Conservation (phyloP, 2,888 invertebrate genomes). For the Drosophila infuscata region DNA sequence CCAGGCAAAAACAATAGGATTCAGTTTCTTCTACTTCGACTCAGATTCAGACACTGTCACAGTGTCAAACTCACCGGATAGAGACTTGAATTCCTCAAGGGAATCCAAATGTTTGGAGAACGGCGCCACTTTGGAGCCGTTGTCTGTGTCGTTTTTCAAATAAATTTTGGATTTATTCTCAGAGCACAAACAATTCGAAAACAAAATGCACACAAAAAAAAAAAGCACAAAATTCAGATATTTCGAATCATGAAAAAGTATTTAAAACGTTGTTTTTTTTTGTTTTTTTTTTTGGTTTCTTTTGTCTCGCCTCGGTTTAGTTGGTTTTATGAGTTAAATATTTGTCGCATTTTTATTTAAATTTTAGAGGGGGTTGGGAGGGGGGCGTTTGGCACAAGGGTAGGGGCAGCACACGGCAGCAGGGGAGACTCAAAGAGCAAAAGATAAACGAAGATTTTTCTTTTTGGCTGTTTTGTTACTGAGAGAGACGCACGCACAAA, state of each 20-base stretch:
- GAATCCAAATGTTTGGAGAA: slow-evolving; percentile 83
- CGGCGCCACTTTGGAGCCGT: slow-evolving; percentile 83
- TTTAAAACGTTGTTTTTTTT: neutral
- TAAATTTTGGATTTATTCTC: slow-evolving; percentile 69
- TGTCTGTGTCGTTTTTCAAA: slow-evolving; percentile 65
- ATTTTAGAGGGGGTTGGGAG: neutral
- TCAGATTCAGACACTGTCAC: neutral
- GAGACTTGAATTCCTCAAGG: slow-evolving; percentile 82
- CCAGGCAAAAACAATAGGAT: neutral
- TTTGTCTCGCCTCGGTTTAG: neutral
- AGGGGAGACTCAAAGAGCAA: neutral
- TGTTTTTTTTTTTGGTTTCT: too few relatives aligned
- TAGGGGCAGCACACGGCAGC: neutral
- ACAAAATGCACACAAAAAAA: neutral
- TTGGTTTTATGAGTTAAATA: neutral
- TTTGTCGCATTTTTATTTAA: slow-evolving; percentile 5
- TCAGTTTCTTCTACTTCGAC: neutral
- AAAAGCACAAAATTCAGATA: slow-evolving; percentile 11
- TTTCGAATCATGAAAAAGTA: neutral
- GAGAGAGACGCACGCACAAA: slow-evolving; percentile 1
- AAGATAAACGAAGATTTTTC: neutral
- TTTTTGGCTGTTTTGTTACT: neutral
- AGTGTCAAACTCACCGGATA: slow-evolving; percentile 74
- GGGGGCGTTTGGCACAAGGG: neutral
- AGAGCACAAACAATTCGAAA: slow-evolving; percentile 3